Base-by-base conservation (phyloP, 2,888 invertebrate species). In the Phanerotoma sp. region DNA sequence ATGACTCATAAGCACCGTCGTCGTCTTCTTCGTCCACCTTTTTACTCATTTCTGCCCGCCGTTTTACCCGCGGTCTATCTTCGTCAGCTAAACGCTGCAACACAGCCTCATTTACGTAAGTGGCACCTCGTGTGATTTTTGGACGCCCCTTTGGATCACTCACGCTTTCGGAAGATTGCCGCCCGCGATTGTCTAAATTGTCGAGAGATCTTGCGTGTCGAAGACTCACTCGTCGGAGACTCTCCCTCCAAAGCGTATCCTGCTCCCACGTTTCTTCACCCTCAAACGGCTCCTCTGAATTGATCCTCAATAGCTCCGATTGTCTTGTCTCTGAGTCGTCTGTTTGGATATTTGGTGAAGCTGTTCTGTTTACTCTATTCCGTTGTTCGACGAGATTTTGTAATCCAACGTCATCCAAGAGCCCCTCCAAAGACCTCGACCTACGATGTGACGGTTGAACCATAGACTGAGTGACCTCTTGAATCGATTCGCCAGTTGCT, bases 201-300 rank as follows among this genome's bases (percentile, higher is more conserved):
- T 93, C 92, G 78, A 92, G 80, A 1, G 92, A 92, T 50, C 89
- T 83, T 1, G 91, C 91, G 70, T 92, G 91, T 32, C 91, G 81
- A 66, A 91, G 86, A 58, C 91, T 91, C 1, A 89, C 89, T 58
- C 87, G 82, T 57, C 91, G 81, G 46, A 92, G 79, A 68, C 88
- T 88, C 69, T 91, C 91, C 52, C 88, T 81, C 92, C 92, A 92
- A 25, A 91, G 78, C 6, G 84, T 79, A 77, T 92, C 91, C 77
- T 92, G 90, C 70, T 91, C 91, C 91, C 91, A 91, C 33, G 89
- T 82, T 72, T 87, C 86, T 67, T 88, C 88, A 45, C 64, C 64
- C 13, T 57, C 60, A 25, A 64, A 68, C 13, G 61, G 51, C 16
- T 53, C 58, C 4, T 55, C 58, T 38, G 51, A 41, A 46, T 46